A percentile compares a stretch with the other conserved stretches of the same genome.
Evolutionary conservation across 1,140 invertebrate species (phyloP).

Genomic region (Cyphomyrmex costatus): DNA sequence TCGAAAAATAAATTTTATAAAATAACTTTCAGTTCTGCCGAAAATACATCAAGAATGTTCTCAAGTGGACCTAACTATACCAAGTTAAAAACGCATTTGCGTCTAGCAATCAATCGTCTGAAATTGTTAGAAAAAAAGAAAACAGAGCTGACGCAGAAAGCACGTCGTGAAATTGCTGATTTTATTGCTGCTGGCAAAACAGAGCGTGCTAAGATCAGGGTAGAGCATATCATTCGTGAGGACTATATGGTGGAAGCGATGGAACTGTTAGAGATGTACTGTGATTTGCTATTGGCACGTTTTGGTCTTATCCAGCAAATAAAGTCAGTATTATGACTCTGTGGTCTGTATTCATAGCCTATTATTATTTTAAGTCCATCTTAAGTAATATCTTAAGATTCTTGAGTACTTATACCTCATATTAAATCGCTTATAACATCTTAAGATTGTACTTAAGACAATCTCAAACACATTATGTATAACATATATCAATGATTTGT

Average conservation of each 20-base stretch:
- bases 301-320: conserved; percentile 99
- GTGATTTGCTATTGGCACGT: conserved; percentile 98
- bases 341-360: no score
- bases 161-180: conserved; percentile 99
- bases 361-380: no score
- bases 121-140: conserved; percentile 99
- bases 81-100: conserved; percentile 98
- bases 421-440: no score
- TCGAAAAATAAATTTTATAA: no score
- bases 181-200: conserved; percentile 96
- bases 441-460: no score
- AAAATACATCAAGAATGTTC: conserved; percentile 90
- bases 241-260: conserved; percentile 99
- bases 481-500: no score
- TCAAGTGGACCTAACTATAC: conserved; percentile 95
- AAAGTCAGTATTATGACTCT: conserved; percentile 89
- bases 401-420: no score
- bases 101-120: conserved; percentile 96
- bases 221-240: conserved; percentile 99
- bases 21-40: no score
- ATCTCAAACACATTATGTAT: no score
- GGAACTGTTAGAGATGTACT: conserved; percentile 99
- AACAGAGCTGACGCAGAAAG: conserved; percentile 97
- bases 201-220: conserved; percentile 97
- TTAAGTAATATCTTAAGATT: no score